Conservation (phyloP, 2,113 vertebrate genomes). For the Panurus biarmicus region DNA sequence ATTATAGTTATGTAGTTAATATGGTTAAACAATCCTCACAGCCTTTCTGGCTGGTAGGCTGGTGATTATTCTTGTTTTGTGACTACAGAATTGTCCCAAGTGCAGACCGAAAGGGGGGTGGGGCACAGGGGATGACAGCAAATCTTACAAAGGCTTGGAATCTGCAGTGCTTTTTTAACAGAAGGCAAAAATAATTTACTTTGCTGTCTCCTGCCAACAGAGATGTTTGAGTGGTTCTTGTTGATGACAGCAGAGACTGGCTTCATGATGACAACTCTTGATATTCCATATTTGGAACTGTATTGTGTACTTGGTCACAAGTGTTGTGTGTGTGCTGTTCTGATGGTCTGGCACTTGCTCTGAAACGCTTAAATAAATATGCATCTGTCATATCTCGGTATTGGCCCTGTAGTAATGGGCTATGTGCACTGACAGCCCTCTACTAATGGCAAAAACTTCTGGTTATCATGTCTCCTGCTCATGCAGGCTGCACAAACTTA, state of each 20-base stretch:
- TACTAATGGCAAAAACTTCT: background rate
- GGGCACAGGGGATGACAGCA: too few relatives aligned
- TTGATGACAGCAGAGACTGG: background rate
- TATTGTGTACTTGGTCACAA: background rate
- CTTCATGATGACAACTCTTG: background rate
- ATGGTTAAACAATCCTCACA: background rate
- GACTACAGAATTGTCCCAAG: background rate
- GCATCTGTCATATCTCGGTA: background rate
- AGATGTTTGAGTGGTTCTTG: background rate
- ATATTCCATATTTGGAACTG: background rate
- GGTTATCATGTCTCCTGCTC: background rate
- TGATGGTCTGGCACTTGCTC: background rate
- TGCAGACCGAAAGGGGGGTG: background rate
- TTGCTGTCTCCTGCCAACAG: background rate
- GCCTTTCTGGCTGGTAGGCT: background rate
- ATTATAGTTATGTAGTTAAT: background rate
- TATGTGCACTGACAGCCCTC: background rate
- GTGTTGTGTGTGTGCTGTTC: background rate
- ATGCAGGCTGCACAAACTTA: background rate
- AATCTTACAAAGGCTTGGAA: background rate
- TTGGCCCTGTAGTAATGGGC: background rate
- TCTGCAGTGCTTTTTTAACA: background rate
- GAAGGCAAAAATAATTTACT: background rate
- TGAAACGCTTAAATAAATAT: background rate
- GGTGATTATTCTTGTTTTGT: background rate